A percentile compares a stretch with the other conserved stretches of the same genome.
Conservation (phyloP, 2,888 invertebrate species). For the Drosophila formosana region DNA sequence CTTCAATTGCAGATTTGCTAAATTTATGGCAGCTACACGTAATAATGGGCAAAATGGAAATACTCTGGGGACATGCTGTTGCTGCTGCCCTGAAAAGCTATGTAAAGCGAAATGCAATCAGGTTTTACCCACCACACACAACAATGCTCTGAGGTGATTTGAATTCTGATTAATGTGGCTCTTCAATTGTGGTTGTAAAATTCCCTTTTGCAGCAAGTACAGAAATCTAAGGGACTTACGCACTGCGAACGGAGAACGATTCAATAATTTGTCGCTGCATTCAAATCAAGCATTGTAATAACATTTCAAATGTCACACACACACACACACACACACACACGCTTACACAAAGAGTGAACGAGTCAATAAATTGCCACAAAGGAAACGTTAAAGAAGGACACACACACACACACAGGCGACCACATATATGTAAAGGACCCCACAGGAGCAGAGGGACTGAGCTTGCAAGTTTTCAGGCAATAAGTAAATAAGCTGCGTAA, state of each 20-base stretch:
- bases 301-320: slow-evolving; percentile 67
- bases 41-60: slow-evolving; percentile 1
- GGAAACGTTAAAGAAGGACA: background rate
- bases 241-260: slow-evolving; percentile 19
- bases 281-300: slow-evolving; percentile 75
- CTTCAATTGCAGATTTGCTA: slow-evolving; percentile 11
- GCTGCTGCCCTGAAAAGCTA: background rate
- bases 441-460: slow-evolving; percentile 18
- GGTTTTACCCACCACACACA: slow-evolving; percentile 24
- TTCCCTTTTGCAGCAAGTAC: background rate
- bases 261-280: slow-evolving; percentile 73
- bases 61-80: background rate
- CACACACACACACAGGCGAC: background rate
- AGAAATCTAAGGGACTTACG: background rate
- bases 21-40: slow-evolving; percentile 10
- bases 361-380: slow-evolving; percentile 76
- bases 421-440: background rate
- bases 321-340: slow-evolving; percentile 29
- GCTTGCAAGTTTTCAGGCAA: slow-evolving; percentile 65
- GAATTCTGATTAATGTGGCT: slow-evolving; percentile 13
- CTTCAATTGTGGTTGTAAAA: slow-evolving; percentile 16
- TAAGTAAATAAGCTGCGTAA: slow-evolving; percentile 79
- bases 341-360: slow-evolving; percentile 27
- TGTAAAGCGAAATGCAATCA: slow-evolving; percentile 21
- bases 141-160: slow-evolving; percentile 4